phyloP scores from a whole-genome alignment of 2,797 vertebrate species.

The Hirundo rustica region DNA sequence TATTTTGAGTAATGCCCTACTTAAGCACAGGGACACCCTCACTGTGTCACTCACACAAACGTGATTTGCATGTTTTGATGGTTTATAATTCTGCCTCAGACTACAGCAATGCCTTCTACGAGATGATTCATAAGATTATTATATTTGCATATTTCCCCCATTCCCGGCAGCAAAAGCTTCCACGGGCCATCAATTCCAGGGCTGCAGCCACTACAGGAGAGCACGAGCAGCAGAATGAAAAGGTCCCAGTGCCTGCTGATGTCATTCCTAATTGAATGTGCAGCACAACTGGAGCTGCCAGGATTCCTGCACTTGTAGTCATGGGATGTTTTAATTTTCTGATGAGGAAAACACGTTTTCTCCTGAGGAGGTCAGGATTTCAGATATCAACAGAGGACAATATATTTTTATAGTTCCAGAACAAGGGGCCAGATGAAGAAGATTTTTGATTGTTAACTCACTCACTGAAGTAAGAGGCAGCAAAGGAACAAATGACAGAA shows the following conservation, averaged over 20 bases:
- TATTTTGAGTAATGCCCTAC: conserved; percentile 68
- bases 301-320: neutral
- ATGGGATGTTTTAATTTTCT: neutral
- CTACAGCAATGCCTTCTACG: neutral
- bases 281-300: neutral
- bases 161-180: neutral
- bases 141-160: neutral
- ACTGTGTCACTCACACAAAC: conserved; percentile 49
- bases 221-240: neutral
- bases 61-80: conserved; percentile 39
- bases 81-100: conserved; percentile 6
- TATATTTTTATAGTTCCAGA: neutral
- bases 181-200: neutral
- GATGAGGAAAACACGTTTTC: neutral
- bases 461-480: neutral
- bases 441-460: neutral
- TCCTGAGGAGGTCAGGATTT: neutral
- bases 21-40: conserved; percentile 66
- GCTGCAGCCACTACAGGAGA: neutral
- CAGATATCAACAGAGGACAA: neutral
- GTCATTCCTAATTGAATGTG: neutral
- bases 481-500: neutral
- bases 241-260: neutral
- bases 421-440: neutral
- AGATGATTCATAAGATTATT: conserved; percentile 45